Evolutionary conservation across 2,113 vertebrate species (phyloP).

Genomic region (Thryonomys swinderianus): DNA sequence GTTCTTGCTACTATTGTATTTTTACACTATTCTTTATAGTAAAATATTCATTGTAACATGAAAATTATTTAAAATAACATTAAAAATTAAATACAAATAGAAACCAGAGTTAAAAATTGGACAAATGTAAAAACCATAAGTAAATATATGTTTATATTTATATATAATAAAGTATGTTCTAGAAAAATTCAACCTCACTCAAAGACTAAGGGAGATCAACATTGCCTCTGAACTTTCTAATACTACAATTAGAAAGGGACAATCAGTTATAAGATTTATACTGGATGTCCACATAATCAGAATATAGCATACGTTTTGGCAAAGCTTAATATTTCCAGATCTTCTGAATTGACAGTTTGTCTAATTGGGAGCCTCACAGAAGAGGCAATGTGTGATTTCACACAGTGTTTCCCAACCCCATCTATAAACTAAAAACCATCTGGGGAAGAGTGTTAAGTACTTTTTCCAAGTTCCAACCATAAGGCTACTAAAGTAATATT

Average conservation of each 20-base stretch:
- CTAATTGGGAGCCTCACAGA: background rate
- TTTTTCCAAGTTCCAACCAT: background rate
- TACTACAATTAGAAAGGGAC: background rate
- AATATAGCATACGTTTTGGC: background rate
- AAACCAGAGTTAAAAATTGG: background rate
- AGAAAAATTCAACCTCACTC: background rate
- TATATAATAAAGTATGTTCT: background rate
- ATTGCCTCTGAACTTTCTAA: background rate
- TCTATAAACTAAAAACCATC: background rate
- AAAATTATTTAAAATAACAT: constrained; percentile 20
- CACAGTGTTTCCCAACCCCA: background rate
- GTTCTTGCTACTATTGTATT: background rate
- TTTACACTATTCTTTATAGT: background rate
- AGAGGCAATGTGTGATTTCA: background rate
- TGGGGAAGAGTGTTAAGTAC: background rate
- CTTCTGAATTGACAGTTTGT: background rate
- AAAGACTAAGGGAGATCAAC: background rate
- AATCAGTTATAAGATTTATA: background rate
- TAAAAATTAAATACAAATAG: constrained; percentile 37
- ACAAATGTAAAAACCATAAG: background rate
- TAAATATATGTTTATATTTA: too few relatives aligned
- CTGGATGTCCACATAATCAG: background rate
- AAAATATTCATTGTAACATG: constrained; percentile 18
- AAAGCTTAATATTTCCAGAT: background rate
- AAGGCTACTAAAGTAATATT: background rate